Conservation (phyloP, 2,888 invertebrate species). For the Drepana falcataria region DNA sequence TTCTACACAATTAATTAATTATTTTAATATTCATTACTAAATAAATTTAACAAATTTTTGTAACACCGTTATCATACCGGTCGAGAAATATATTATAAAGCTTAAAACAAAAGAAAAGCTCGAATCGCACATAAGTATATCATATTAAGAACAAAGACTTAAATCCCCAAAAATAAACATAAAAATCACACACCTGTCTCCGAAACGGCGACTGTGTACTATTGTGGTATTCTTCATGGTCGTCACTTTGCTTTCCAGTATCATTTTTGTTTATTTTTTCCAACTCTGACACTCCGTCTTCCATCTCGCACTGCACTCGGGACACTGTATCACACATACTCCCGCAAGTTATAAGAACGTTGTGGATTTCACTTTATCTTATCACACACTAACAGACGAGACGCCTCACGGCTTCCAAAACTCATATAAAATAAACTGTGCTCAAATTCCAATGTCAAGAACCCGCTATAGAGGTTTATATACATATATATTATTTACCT, state of each 20-base stretch:
- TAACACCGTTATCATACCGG: too few relatives aligned
- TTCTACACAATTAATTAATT: too few relatives aligned
- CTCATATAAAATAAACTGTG: not conserved
- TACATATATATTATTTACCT: not conserved
- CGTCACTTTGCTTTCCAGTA: conserved; percentile 37
- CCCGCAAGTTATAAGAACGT: conserved; percentile 31
- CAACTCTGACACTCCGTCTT: conserved; percentile 46
- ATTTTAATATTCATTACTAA: too few relatives aligned
- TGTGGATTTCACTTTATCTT: conserved; percentile 42
- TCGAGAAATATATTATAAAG: too few relatives aligned
- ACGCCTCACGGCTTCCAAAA: conserved; percentile 10
- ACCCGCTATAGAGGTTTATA: not conserved
- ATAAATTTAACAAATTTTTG: too few relatives aligned
- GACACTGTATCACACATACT: conserved; percentile 36
- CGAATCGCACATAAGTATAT: too few relatives aligned
- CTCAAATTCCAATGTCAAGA: conserved; percentile 3
- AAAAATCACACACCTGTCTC: conserved; percentile 55
- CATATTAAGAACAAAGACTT: too few relatives aligned
- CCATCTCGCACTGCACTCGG: conserved; percentile 40
- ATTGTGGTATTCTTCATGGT: conserved; percentile 24
- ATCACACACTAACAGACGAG: conserved; percentile 29
- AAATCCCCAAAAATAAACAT: not conserved
- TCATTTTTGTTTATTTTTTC: conserved; percentile 52
- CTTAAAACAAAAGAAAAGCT: too few relatives aligned
- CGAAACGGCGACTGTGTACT: conserved; percentile 38